These are phyloP conservation scores for Digitonthophagus gazella DNA, from an alignment of 2,888 invertebrate genomes.

Conservation along the genomic window DNA sequence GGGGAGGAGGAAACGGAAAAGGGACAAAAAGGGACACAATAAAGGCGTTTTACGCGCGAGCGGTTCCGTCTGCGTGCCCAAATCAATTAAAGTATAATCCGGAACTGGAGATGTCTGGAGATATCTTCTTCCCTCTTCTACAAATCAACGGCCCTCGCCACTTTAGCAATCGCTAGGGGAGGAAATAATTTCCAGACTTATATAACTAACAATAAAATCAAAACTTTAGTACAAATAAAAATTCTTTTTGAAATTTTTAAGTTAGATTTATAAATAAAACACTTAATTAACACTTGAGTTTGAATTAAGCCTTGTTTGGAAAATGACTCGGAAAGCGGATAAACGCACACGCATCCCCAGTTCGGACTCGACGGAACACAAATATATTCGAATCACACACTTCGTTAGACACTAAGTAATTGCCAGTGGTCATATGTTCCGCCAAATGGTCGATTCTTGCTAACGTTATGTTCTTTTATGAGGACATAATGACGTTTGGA, in stretches of 20 bases:
- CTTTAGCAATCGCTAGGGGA: not conserved
- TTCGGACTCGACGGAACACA: not conserved
- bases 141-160: not conserved
- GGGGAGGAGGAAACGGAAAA: constrained; percentile 20
- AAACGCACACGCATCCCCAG: not conserved
- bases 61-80: constrained; percentile 51
- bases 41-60: constrained; percentile 50
- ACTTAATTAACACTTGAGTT: no score
- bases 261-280: not conserved
- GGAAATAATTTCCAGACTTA: not conserved
- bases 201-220: not conserved
- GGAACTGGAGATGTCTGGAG: constrained; percentile 51
- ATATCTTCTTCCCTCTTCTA: constrained; percentile 26
- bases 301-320: not conserved
- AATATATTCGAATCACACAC: constrained; percentile 37
- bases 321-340: not conserved
- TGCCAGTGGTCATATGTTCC: constrained; percentile 1
- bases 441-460: not conserved
- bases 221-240: not conserved
- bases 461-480: not conserved
- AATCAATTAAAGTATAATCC: constrained; percentile 64
- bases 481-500: not conserved
- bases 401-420: constrained; percentile 33
- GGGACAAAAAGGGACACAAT: constrained; percentile 40
- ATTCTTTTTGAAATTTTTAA: no score